These are phyloP conservation scores for Dinothrombium tinctorium DNA, from an alignment of 1,140 invertebrate genomes.

Conservation along the genomic window DNA sequence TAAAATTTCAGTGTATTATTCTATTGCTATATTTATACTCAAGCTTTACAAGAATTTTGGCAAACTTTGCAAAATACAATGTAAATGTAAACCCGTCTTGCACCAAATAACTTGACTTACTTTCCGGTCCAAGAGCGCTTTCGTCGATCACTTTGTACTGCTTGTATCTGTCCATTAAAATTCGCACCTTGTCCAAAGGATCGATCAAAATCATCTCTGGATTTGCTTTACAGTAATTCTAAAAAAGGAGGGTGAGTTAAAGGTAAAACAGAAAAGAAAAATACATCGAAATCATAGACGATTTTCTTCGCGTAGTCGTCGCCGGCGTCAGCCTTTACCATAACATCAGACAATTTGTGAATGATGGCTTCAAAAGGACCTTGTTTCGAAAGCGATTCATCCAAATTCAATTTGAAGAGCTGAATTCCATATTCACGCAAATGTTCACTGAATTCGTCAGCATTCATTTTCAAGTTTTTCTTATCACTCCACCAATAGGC, in stretches of 20 bases:
- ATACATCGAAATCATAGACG: constrained; percentile 28
- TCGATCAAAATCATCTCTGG: constrained; percentile 51
- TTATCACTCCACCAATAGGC: constrained; percentile 70
- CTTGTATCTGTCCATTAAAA: constrained; percentile 43
- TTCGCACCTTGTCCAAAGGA: constrained; percentile 46
- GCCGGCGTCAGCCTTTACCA: constrained; percentile 43
- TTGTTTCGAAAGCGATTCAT: constrained; percentile 41
- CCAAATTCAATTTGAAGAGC: constrained; percentile 44
- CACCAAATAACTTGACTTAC: too few species aligned
- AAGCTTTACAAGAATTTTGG: too few species aligned
- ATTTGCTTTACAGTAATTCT: constrained; percentile 26
- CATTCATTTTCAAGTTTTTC: constrained; percentile 55
- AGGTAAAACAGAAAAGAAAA: constrained; percentile 2
- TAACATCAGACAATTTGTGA: constrained; percentile 59
- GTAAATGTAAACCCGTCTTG: too few species aligned
- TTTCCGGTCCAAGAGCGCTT: too few species aligned
- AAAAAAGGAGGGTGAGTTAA: neutral
- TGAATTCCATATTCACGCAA: constrained; percentile 32
- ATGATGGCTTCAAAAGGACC: constrained; percentile 54
- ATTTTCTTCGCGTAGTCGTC: constrained; percentile 27
- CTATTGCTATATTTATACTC: too few species aligned
- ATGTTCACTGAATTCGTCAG: constrained; percentile 36
- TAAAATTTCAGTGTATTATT: too few species aligned
- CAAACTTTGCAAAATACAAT: too few species aligned
- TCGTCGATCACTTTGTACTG: constrained; percentile 37